Evolutionary conservation across 2,888 invertebrate genomes (phyloP), one percentile per base, ranked within the genome.

Genomic region (Phymatocera aterrima): DNA sequence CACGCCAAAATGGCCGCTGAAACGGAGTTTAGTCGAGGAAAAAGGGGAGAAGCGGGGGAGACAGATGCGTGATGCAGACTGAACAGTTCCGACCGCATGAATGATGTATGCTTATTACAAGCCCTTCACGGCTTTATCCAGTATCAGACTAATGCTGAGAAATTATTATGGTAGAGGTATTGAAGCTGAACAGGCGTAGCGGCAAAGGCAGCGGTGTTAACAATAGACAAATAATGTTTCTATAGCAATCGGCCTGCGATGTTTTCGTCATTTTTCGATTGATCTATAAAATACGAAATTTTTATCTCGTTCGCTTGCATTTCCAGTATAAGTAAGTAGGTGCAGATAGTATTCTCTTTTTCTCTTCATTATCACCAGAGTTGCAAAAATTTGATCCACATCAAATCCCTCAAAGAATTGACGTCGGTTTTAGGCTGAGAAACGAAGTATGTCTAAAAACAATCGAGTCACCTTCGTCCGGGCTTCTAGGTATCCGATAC

Each of bases 1-100:
- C 72, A 72, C 48, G 72, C 51, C 51, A 72, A 72, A 72, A 72
- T 72, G 72, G 72, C 72, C 72, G 72, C 72, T 34, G 51, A 51
- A 72, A 51, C 48, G 51, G 48, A 18, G 72, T 28, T 70, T 51
- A 24, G 70, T 34, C 21, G 48, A 21, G 28, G 70, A 6, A 15
- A n/a, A 21, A 31, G 51, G 70, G 51, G 48, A 48, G 21, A 10
- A 34, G 72, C 28, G 72, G 72, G 72, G 34, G 31, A 31, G 18
- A 34, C 72, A 51, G 72, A 72, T 72, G 72, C 72, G 51, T 51
- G 51, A 72, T 72, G 48, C 72, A 72, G 48, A 51, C 72, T 8
- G 72, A 72, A 51, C 31, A 28, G 68, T 43, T 68, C 24, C 43
- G 21, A 40, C 18, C 28, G 28, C 40, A 68, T 43, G 43, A 28